Conservation (phyloP, 2,113 vertebrate genomes). For the Clarias macrocephalus region DNA sequence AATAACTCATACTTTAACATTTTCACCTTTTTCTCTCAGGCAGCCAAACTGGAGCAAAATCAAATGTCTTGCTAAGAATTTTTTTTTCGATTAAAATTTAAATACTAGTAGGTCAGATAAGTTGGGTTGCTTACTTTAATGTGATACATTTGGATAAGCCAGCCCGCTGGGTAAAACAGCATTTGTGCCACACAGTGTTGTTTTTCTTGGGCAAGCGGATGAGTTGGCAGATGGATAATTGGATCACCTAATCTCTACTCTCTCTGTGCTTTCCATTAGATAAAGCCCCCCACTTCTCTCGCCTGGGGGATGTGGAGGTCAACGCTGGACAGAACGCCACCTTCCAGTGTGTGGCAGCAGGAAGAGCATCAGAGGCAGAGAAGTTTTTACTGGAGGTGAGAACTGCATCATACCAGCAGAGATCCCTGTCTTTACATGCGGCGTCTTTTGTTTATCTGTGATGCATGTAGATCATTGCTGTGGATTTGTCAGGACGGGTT, state of each 20-base stretch:
- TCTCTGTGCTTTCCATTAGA: constrained; percentile 69
- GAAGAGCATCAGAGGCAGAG: constrained; percentile 83
- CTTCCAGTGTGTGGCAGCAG: constrained; percentile 92
- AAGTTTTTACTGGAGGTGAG: constrained; percentile 91
- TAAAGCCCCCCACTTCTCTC: constrained; percentile 93
- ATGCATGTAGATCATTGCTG: not conserved
- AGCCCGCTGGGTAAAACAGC: not conserved
- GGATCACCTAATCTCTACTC: not conserved
- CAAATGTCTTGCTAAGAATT: constrained; percentile 6
- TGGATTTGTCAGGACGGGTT: not conserved
- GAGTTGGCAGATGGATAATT: not conserved
- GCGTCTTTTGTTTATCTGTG: not conserved
- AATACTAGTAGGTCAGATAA: not conserved
- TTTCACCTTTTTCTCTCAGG: not conserved
- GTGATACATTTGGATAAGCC: not conserved
- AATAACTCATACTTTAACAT: not conserved
- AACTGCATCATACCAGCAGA: constrained; percentile 11
- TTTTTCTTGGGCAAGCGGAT: not conserved
- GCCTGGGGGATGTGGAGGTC: constrained; percentile 93
- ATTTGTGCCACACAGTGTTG: not conserved
- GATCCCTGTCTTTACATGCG: not conserved
- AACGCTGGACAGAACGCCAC: constrained; percentile 95
- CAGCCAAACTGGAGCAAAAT: constrained; percentile 28
- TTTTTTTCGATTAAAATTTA: not conserved
- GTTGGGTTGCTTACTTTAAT: not conserved